phyloP scores from a whole-genome alignment of 2,113 vertebrate genomes.

The Pycnonotus jocosus region DNA sequence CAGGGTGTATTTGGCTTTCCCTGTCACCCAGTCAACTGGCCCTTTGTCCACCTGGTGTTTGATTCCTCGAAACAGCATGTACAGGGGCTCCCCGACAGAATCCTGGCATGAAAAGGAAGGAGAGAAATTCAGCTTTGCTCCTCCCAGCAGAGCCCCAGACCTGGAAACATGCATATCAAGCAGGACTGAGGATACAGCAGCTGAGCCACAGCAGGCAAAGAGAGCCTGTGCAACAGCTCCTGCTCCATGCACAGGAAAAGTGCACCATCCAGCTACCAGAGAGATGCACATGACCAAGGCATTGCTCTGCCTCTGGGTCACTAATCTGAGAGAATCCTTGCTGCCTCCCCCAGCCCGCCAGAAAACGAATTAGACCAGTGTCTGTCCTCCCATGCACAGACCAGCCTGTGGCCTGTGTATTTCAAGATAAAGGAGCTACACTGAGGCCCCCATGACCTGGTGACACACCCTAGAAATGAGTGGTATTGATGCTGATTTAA shows the following conservation, averaged over 20 bases:
- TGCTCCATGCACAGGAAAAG: background rate
- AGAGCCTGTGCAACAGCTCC: background rate
- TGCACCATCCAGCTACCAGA: accelerated
- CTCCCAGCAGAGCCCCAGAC: background rate
- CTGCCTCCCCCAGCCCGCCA: background rate
- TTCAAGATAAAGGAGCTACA: background rate
- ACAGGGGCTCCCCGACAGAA: slow-evolving; percentile 91
- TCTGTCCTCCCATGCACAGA: background rate
- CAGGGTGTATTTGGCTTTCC: slow-evolving; percentile 96
- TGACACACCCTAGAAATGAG: background rate
- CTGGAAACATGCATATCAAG: background rate
- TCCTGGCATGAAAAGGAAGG: slow-evolving; percentile 72
- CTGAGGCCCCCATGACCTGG: background rate
- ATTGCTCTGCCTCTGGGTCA: background rate
- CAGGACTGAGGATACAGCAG: background rate
- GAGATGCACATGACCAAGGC: background rate
- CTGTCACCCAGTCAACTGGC: slow-evolving; percentile 92
- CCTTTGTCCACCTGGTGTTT: slow-evolving; percentile 99
- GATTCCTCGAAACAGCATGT: slow-evolving; percentile 96
- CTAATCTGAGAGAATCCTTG: background rate
- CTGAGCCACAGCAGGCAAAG: background rate
- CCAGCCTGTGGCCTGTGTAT: background rate
- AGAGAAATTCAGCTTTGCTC: background rate
- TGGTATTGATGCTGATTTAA: background rate
- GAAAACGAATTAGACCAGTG: background rate